Percentiles rank a stretch among this genome's conserved stretches.
Evolutionary conservation across 2,888 invertebrate species (phyloP).

Genomic region (Leucania comma): DNA sequence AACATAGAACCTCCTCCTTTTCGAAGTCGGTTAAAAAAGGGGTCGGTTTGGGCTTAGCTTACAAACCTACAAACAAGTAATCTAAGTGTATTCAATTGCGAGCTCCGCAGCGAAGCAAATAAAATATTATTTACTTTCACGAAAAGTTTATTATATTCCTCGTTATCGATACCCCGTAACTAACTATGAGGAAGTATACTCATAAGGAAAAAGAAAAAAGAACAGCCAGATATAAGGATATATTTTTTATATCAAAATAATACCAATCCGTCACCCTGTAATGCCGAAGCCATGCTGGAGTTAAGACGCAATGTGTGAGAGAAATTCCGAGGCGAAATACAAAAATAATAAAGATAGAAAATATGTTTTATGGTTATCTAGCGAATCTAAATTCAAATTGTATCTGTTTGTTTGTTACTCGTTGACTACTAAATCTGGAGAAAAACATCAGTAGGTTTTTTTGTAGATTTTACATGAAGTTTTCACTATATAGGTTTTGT

Average conservation of each 20-base stretch:
- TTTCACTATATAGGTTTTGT: too few species aligned
- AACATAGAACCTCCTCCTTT: too few species aligned
- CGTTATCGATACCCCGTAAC: conserved; percentile 38
- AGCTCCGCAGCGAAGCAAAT: neutral
- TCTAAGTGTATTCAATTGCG: neutral
- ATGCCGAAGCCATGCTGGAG: conserved; percentile 12
- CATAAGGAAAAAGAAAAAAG: conserved; percentile 31
- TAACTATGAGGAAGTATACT: conserved; percentile 17
- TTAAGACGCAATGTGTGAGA: conserved; percentile 14
- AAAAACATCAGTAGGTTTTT: too few species aligned
- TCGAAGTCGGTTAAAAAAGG: too few species aligned
- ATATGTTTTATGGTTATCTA: neutral
- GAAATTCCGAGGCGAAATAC: conserved; percentile 31
- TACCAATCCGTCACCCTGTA: conserved; percentile 41
- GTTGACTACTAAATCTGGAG: neutral
- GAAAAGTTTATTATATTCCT: conserved; percentile 27
- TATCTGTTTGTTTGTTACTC: neutral
- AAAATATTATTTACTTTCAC: conserved; percentile 15
- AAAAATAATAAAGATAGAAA: conserved; percentile 4
- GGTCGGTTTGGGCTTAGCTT: neutral
- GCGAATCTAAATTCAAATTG: neutral
- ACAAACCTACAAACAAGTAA: too few species aligned
- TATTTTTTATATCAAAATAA: conserved; percentile 46
- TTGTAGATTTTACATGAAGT: too few species aligned
- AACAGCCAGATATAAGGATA: conserved; percentile 19